Evolutionary conservation across 2,888 invertebrate genomes (phyloP), one percentile per base, ranked within the genome.

Genomic region (Rosalia funebris): DNA sequence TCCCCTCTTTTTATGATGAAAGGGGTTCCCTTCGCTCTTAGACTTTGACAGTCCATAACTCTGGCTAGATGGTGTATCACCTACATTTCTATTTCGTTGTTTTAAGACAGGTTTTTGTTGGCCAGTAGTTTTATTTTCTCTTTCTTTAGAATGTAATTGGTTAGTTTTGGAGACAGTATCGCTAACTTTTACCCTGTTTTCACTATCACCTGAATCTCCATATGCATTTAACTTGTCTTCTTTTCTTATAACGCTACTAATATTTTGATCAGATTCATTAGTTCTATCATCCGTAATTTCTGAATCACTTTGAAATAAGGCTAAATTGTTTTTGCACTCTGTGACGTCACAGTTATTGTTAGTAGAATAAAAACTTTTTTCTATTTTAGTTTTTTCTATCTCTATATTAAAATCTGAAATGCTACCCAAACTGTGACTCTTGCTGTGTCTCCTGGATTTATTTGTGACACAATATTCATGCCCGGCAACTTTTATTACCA

Each of bases 401-500:
- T 76, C 74, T 66, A 79, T 58, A 69, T 67, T 46, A 52, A 82
- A 77, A 74, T 82, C 81, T 5, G 79, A 73, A 63, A 82, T 72
- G 65, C 80, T 81, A 60, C 80, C 79, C 66, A 82, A 71, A 71
- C 81, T 81, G 54, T 77, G 79, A 63, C 80, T 80, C 71, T 82
- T 81, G 63, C 75, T 75, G 54, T 76, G 77, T 44, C 70, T 70
- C 65, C 77, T 79, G 42, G 77, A 77, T 42, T 75, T 75, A 62
- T 81, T 81, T 47, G 80, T 81, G 42, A 82, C 82, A 59, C 77
- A 77, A 69, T 82, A 82, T 70, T 81, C 80, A 58, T 81, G 78
- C 20, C 82, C 82, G n/a, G 79, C 82, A 36, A 82, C 81, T 68
- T 80, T 81, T 55, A 82, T 82, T 41, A 79, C 71, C 82, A 82